phyloP scores from a whole-genome alignment of 2,888 invertebrate species.

The Mythimna lalbum region DNA sequence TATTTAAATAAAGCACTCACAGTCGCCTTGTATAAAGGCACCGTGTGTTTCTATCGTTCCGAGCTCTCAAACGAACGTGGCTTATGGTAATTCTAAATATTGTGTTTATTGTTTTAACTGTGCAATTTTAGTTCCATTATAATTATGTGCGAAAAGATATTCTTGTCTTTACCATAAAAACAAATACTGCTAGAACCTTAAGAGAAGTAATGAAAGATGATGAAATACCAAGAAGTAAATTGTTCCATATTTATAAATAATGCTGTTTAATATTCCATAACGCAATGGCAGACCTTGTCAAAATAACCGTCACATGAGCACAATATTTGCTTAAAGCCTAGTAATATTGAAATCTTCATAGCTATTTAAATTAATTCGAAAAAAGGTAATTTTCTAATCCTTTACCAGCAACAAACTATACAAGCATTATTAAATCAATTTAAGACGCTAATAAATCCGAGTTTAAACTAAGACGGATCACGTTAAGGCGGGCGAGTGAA shows the following conservation, averaged over 20 bases:
- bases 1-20: constrained; percentile 38
- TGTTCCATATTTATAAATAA: no score
- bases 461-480: constrained; percentile 83
- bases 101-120: constrained; percentile 71
- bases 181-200: neutral
- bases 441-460: constrained; percentile 76
- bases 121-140: constrained; percentile 51
- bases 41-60: constrained; percentile 69
- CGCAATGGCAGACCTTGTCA: neutral
- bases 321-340: neutral
- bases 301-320: neutral
- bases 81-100: constrained; percentile 82
- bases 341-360: neutral
- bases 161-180: constrained; percentile 17
- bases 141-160: constrained; percentile 40
- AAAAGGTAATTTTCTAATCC: neutral
- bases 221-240: neutral
- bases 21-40: constrained; percentile 42
- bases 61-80: constrained; percentile 77
- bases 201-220: neutral
- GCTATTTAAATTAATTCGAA: neutral
- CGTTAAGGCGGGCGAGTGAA: constrained; percentile 80
- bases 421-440: constrained; percentile 73
- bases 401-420: constrained; percentile 18
- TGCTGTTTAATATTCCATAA: neutral